Evolutionary conservation across 1,140 invertebrate species (phyloP).

Genomic region (Nautilus pompilius): DNA sequence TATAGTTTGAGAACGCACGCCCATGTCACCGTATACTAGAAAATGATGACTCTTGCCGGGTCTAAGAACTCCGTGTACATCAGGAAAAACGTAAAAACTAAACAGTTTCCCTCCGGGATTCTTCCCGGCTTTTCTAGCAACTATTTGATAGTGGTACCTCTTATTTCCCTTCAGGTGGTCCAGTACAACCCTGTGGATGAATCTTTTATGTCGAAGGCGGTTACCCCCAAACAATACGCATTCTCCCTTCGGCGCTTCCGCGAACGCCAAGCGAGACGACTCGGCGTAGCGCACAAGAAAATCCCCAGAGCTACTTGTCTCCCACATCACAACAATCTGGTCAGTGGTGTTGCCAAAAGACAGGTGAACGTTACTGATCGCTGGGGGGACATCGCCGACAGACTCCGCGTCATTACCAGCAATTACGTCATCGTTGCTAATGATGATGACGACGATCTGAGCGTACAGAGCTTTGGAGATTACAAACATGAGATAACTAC

Average conservation of each 20-base stretch:
- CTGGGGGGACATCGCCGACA: no score
- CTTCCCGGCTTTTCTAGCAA: conserved; percentile 17
- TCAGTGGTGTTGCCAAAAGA: conserved; percentile 30
- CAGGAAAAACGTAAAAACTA: conserved; percentile 29
- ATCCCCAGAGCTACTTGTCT: conserved; percentile 19
- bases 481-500: no score
- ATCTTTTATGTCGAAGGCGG: conserved; percentile 23
- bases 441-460: no score
- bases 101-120: conserved; percentile 22
- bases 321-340: conserved; percentile 40
- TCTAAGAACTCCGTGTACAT: no score
- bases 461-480: no score
- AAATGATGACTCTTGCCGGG: conserved; percentile 49
- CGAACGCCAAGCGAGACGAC: conserved; percentile 12
- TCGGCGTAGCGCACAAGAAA: conserved; percentile 30
- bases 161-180: conserved; percentile 20
- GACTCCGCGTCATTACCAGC: no score
- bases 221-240: conserved; percentile 21
- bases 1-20: conserved; percentile 77
- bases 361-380: no score
- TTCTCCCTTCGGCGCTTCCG: conserved; percentile 16
- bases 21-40: conserved; percentile 87
- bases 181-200: conserved; percentile 31
- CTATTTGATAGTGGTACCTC: conserved; percentile 31
- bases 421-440: no score